These are phyloP conservation scores for Drosophila mayaguana DNA, from an alignment of 2,888 invertebrate genomes.

Conservation along the genomic window DNA sequence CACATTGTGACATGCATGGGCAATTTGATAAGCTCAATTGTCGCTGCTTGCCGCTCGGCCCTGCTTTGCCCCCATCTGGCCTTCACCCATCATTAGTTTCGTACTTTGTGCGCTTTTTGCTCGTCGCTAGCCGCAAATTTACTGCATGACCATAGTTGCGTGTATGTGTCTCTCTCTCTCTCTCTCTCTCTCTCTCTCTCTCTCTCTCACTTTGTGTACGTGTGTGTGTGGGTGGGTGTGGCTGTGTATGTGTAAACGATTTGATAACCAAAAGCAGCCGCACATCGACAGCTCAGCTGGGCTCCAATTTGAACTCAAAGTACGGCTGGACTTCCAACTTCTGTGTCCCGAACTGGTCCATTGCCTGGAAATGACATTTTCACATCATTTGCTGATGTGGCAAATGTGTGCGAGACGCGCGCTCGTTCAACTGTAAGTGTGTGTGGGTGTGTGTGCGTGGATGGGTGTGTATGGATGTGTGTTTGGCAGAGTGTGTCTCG, in stretches of 20 bases:
- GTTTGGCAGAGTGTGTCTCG: constrained; percentile 12
- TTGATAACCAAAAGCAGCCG: constrained; percentile 59
- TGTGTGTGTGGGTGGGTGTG: constrained; percentile 1
- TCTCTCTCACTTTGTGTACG: no score
- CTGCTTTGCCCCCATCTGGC: constrained; percentile 17
- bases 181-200: neutral
- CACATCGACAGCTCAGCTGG: constrained; percentile 54
- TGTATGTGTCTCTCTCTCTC: neutral
- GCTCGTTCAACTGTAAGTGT: constrained; percentile 5
- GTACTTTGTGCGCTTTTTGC: constrained; percentile 73
- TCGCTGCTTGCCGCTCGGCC: constrained; percentile 4
- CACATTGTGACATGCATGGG: constrained; percentile 51
- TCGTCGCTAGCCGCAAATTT: constrained; percentile 66
- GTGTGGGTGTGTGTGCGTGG: constrained; percentile 6
- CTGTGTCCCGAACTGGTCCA: constrained; percentile 18
- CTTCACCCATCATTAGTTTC: constrained; percentile 74
- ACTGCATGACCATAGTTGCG: constrained; percentile 48
- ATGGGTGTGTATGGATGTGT: constrained; percentile 3
- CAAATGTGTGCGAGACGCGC: constrained; percentile 64
- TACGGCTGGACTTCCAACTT: constrained; percentile 36
- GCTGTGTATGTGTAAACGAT: constrained; percentile 31
- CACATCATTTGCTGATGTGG: constrained; percentile 81
- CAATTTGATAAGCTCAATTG: constrained; percentile 70
- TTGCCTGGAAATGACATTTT: constrained; percentile 77
- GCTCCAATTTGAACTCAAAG: constrained; percentile 60